A percentile compares a stretch with the other conserved stretches of the same genome.
phyloP scores from a whole-genome alignment of 64 coral and sea anemone genomes.

The Anthopleura sola region DNA sequence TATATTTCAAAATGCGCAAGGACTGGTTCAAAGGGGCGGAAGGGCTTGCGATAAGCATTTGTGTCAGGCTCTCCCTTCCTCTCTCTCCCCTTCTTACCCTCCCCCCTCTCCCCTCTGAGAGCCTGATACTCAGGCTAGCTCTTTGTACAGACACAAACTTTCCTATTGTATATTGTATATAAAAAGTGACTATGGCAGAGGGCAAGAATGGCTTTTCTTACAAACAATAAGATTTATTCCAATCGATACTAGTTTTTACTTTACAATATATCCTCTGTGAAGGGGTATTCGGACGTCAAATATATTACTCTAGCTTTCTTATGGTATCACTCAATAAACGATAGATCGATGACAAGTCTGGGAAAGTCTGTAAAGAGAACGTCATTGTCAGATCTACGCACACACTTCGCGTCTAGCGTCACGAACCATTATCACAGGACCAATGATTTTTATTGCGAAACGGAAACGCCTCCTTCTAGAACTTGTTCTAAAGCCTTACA shows the following conservation, averaged over 20 bases:
- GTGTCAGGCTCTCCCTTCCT: too few relatives aligned
- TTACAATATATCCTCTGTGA: not conserved
- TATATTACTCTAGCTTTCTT: not conserved
- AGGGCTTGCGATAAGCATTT: too few relatives aligned
- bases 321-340: not conserved
- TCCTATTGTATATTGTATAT: too few relatives aligned
- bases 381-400: not conserved
- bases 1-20: too few relatives aligned
- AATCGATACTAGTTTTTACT: too few relatives aligned
- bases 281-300: not conserved
- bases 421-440: not conserved
- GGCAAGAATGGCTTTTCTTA: too few relatives aligned
- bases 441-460: not conserved
- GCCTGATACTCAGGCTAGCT: too few relatives aligned
- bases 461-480: not conserved
- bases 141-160: too few relatives aligned
- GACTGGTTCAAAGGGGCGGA: too few relatives aligned
- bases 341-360: not conserved
- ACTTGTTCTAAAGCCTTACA: not conserved
- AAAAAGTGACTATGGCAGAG: too few relatives aligned
- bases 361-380: not conserved
- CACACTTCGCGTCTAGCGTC: not conserved
- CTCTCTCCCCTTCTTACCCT: too few relatives aligned
- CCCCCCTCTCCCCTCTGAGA: too few relatives aligned
- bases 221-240: not conserved